Evolutionary conservation across 2,113 vertebrate species (phyloP).

Genomic region (Arizona elegans): DNA sequence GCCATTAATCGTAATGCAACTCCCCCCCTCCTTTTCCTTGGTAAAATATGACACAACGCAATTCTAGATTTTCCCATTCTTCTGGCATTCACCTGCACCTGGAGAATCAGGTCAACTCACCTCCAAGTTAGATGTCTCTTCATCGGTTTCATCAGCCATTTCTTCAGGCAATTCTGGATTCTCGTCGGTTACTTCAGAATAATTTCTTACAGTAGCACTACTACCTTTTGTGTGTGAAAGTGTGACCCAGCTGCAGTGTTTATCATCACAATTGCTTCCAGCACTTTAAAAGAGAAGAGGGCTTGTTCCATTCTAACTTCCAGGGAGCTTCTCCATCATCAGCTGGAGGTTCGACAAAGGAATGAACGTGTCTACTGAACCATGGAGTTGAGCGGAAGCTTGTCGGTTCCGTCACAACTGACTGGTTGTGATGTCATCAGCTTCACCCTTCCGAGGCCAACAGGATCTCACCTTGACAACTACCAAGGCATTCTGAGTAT

Average conservation of each 20-base stretch:
- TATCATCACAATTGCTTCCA: neutral
- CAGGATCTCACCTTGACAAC: neutral
- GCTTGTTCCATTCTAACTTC: neutral
- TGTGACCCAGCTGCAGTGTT: neutral
- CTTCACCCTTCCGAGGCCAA: neutral
- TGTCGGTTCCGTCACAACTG: neutral
- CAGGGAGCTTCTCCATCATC: neutral
- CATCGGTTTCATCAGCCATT: neutral
- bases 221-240: neutral
- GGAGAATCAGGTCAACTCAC: neutral
- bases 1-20: neutral
- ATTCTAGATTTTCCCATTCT: neutral
- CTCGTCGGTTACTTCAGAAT: neutral
- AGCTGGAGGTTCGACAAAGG: neutral
- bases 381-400: neutral
- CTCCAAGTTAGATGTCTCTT: neutral
- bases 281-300: neutral
- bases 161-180: neutral
- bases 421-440: conserved; percentile 11
- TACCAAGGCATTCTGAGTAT: neutral
- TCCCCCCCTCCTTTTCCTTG: too few species aligned
- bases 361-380: too few species aligned
- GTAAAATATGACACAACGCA: neutral
- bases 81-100: neutral
- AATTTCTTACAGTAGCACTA: neutral